Evolutionary conservation across 2,888 invertebrate species (phyloP).

Genomic region (Ferrisia virgata): DNA sequence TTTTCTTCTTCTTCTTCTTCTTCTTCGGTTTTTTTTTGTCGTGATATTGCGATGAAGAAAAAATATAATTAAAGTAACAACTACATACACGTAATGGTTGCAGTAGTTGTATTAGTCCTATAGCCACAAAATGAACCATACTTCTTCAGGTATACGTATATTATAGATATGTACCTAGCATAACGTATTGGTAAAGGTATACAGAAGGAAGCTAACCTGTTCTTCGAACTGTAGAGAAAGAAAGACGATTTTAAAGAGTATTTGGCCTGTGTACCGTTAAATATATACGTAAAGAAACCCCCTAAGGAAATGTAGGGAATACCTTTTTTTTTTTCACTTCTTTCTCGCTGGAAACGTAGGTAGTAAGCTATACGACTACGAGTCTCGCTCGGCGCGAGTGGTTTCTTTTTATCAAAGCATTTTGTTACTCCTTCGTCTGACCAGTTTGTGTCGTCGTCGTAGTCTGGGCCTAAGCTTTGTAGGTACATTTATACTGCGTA

Average conservation of each 20-base stretch:
- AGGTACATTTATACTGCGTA: not conserved
- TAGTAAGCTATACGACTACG: no score
- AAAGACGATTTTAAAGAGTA: constrained; percentile 19
- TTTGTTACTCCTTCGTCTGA: constrained; percentile 37
- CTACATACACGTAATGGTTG: not conserved
- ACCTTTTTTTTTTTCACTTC: constrained; percentile 27
- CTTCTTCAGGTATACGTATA: not conserved
- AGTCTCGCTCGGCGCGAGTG: not conserved
- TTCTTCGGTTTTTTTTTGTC: not conserved
- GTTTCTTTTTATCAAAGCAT: constrained; percentile 27
- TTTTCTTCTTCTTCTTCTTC: not conserved
- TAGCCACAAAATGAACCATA: not conserved
- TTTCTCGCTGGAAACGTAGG: constrained; percentile 1
- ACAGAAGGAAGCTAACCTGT: constrained; percentile 9
- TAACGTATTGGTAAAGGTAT: no score
- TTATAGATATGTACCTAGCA: not conserved
- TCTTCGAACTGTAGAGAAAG: not conserved
- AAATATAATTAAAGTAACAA: constrained; percentile 4
- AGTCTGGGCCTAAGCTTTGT: not conserved
- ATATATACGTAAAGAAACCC: constrained; percentile 16
- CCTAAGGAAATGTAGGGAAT: constrained; percentile 38
- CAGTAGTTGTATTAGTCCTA: not conserved
- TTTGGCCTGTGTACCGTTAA: constrained; percentile 29
- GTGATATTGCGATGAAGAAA: not conserved
- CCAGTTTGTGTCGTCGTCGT: constrained; percentile 13